Evolutionary conservation across 2,113 vertebrate species (phyloP).

Genomic region (Hipposideros armiger): DNA sequence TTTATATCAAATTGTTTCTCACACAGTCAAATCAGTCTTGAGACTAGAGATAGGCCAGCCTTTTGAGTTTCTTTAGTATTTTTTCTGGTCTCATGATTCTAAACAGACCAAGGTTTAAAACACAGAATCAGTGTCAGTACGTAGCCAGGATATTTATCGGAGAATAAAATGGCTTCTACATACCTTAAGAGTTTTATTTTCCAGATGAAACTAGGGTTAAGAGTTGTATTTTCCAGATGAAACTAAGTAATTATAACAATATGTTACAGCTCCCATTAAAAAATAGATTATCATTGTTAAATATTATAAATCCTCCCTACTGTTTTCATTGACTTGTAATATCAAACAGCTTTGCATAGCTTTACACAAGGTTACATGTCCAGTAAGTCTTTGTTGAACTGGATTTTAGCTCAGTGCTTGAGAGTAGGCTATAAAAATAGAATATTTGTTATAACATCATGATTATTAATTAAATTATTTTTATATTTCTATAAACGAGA

Average conservation of each 20-base stretch:
- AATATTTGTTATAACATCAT: background rate
- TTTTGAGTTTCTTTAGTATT: background rate
- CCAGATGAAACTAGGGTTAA: background rate
- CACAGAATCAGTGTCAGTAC: background rate
- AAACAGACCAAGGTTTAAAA: background rate
- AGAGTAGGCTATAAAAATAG: background rate
- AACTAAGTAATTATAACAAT: constrained; percentile 6
- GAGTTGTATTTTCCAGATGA: background rate
- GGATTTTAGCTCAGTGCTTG: constrained; percentile 1
- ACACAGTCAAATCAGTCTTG: background rate
- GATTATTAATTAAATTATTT: background rate
- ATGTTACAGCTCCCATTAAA: constrained; percentile 4
- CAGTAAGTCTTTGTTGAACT: background rate
- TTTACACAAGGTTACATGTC: background rate
- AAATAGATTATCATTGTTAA: constrained; percentile 2
- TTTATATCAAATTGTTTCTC: background rate
- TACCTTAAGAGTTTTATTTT: constrained; percentile 31
- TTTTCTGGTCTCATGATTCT: constrained; percentile 21
- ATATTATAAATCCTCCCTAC: background rate
- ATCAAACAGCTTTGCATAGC: background rate
- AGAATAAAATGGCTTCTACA: background rate
- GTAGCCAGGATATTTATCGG: background rate
- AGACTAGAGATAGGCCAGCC: background rate
- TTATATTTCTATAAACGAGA: background rate
- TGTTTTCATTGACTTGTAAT: constrained; percentile 33